Evolutionary conservation across 2,113 vertebrate genomes (phyloP), one percentile per base, ranked within the genome.

Genomic region (Scortum barcoo): DNA sequence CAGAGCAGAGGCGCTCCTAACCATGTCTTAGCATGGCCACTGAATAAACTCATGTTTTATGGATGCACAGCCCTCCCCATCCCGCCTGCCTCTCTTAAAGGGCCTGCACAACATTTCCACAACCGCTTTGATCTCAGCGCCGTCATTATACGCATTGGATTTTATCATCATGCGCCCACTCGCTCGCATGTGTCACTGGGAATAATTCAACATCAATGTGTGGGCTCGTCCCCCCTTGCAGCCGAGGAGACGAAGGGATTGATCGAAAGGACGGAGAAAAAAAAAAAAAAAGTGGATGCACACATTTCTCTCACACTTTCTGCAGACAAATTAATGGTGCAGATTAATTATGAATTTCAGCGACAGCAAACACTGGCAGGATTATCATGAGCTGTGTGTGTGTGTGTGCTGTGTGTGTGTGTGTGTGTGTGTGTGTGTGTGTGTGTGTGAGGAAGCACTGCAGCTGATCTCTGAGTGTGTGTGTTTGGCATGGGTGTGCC

Each of bases 41-140:
- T 88, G 88, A 92, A 80, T 87, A 86, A 86, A 91, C 85, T 93
- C 93, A 91, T 94, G 91, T 91, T 91, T 93, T 87, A 94, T 93
- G 88, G 85, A 92, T 92, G 88, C 76, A 14, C 33, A 61, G 53
- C 83, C 88, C 90, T 60, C 87, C 91, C 88, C 84, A 0, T 7
- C 22, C 86, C 4, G 75, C 30, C 86, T 5, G 75, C 30, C 63
- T 28, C 87, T 93, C 92, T 95, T 95, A 95, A 95, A 95, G 94
- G 85, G 89, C 84, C 90, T 12, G 80, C 75, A 1, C 42, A 36
- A 16, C 10, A 38, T 28, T 70, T 44, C n/a, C n/a, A n/a, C 70
- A 6, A 7, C 20, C 48, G 81, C 73, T 92, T 87, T 93, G 83
- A 91, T 89, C 84, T 91, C 0, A 20, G 76, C 20, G 26, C 57